A percentile compares a stretch with the other conserved stretches of the same genome.
phyloP scores from a whole-genome alignment of 2,888 invertebrate genomes.

The Aplocera efformata region DNA sequence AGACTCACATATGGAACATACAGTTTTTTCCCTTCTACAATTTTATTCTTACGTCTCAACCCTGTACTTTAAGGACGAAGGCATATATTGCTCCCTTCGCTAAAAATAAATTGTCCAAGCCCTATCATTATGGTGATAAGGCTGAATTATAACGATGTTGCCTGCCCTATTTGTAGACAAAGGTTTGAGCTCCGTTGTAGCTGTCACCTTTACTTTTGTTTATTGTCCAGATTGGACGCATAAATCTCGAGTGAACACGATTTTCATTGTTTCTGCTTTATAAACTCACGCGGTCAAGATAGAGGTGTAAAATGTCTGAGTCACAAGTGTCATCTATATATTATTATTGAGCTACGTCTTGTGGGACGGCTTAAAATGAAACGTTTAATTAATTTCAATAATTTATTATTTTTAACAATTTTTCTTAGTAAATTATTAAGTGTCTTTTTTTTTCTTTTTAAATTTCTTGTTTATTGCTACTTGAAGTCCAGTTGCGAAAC shows the following conservation, averaged over 20 bases:
- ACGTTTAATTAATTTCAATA: too few relatives aligned
- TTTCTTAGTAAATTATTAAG: too few relatives aligned
- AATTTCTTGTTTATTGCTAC: too few relatives aligned
- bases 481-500: too few relatives aligned
- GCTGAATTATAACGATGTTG: slow-evolving; percentile 53
- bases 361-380: too few relatives aligned
- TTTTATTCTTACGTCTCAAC: slow-evolving; percentile 38
- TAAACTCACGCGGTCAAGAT: slow-evolving; percentile 9
- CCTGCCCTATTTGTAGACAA: slow-evolving; percentile 33
- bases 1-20: too few relatives aligned
- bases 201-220: slow-evolving; percentile 25
- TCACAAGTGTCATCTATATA: too few relatives aligned
- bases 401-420: too few relatives aligned
- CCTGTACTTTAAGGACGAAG: slow-evolving; percentile 57
- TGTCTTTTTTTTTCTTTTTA: too few relatives aligned
- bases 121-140: slow-evolving; percentile 47
- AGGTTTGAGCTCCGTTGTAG: slow-evolving; percentile 22
- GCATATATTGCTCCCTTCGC: slow-evolving; percentile 43
- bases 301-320: too few relatives aligned
- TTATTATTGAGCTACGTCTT: too few relatives aligned
- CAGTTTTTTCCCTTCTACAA: too few relatives aligned
- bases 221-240: slow-evolving; percentile 19
- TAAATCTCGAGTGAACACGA: slow-evolving; percentile 18
- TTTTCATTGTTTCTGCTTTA: slow-evolving; percentile 15
- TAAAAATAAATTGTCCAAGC: slow-evolving; percentile 45